Evolutionary conservation across 2,113 vertebrate species (phyloP).

Genomic region (Rafetus swinhoei): DNA sequence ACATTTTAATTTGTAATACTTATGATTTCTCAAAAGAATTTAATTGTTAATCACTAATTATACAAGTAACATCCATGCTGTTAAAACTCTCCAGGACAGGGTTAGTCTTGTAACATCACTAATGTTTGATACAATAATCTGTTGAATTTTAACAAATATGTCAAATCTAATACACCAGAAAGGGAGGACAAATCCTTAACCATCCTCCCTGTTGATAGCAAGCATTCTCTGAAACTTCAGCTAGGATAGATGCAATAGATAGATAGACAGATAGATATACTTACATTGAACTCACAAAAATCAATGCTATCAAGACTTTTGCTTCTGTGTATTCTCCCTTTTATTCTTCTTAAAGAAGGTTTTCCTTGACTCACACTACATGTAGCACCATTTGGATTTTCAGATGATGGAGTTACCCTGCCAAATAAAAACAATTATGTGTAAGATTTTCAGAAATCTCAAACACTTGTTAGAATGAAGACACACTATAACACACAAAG

Average conservation of each 20-base stretch:
- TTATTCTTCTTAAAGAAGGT: conserved; percentile 95
- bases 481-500: background rate
- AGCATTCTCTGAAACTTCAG: background rate
- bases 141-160: background rate
- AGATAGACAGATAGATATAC: conserved; percentile 57
- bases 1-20: background rate
- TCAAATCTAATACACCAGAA: background rate
- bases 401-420: conserved; percentile 93
- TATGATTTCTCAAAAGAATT: background rate
- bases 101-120: background rate
- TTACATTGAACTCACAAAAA: conserved; percentile 95
- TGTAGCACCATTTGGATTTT: conserved; percentile 89
- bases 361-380: conserved; percentile 92
- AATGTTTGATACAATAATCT: background rate
- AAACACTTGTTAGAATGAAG: background rate
- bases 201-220: background rate
- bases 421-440: conserved; percentile 18
- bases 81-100: fast-evolving
- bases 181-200: background rate
- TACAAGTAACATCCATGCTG: background rate
- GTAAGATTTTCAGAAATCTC: conserved; percentile 24
- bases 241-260: background rate
- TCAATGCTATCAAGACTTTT: conserved; percentile 95
- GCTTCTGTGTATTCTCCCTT: conserved; percentile 95
- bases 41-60: background rate